Conservation (phyloP, 2,113 vertebrate species). For the Plectropomus leopardus region DNA sequence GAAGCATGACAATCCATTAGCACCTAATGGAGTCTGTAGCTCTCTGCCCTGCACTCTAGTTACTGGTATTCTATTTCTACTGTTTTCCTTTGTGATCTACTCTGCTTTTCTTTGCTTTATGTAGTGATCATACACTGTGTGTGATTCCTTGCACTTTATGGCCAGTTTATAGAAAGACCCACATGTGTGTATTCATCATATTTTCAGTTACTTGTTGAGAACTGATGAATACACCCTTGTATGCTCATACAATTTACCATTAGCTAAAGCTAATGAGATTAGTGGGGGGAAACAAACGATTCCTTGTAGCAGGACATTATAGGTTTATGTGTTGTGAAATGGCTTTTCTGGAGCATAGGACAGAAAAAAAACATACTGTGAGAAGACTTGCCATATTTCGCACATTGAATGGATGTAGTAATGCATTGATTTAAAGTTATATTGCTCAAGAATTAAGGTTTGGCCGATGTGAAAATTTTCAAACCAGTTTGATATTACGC, state of each 20-base stretch:
- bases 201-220: not conserved
- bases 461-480: no score
- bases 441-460: not conserved
- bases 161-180: not conserved
- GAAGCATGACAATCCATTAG: conserved; percentile 54
- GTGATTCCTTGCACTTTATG: not conserved
- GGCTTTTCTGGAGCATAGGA: conserved; percentile 26
- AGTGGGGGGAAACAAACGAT: conserved; percentile 46
- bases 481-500: no score
- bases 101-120: not conserved
- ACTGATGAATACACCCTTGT: conserved; percentile 11
- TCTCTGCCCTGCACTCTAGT: conserved; percentile 11
- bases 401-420: not conserved
- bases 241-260: conserved; percentile 17
- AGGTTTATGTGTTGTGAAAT: conserved; percentile 45
- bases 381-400: not conserved
- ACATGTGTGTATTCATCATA: not conserved
- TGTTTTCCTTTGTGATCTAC: not conserved
- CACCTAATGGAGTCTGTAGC: conserved; percentile 40
- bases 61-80: conserved; percentile 22
- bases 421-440: not conserved
- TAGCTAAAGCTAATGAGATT: conserved; percentile 48
- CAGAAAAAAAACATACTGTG: conserved; percentile 10
- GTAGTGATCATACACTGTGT: not conserved
- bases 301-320: conserved; percentile 46